Conservation (phyloP, 1,140 invertebrate genomes). For the Platyura marginata region DNA sequence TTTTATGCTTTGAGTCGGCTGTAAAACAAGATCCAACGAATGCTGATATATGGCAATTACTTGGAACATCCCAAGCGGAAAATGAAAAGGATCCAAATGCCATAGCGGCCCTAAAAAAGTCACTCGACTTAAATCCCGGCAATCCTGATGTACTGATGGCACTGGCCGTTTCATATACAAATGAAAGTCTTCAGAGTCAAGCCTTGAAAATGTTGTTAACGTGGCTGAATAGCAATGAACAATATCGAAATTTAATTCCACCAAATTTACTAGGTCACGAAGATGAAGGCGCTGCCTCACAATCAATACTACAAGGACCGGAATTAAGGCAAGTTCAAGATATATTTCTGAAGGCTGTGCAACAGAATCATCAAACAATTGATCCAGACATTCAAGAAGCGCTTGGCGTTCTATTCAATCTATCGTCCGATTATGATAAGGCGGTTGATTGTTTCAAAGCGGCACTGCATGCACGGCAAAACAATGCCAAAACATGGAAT, state of each 20-base stretch:
- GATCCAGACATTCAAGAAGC: conserved; percentile 94
- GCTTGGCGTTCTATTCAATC: conserved; percentile 87
- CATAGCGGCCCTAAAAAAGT: conserved; percentile 75
- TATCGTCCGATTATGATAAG: conserved; percentile 87
- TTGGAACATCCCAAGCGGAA: conserved; percentile 71
- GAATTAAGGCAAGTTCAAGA: conserved; percentile 46
- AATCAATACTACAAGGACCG: conserved; percentile 15
- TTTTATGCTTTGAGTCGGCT: conserved; percentile 91
- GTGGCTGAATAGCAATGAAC: conserved; percentile 73
- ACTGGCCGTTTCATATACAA: conserved; percentile 86
- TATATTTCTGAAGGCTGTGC: conserved; percentile 70
- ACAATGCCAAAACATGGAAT: conserved; percentile 94
- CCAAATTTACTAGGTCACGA: conserved; percentile 24
- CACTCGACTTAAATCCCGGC: conserved; percentile 59
- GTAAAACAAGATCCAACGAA: conserved; percentile 69
- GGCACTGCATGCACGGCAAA: conserved; percentile 62
- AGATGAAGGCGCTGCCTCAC: not conserved
- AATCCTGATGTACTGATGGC: conserved; percentile 76
- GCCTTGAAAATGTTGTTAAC: conserved; percentile 51
- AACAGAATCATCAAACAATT: conserved; percentile 51
- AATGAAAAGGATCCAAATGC: conserved; percentile 64
- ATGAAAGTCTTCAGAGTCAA: conserved; percentile 71
- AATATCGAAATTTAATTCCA: conserved; percentile 55
- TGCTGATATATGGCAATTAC: conserved; percentile 60
- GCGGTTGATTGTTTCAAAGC: conserved; percentile 90